phyloP scores from a whole-genome alignment of 2,113 vertebrate species.

The Petromus typicus region DNA sequence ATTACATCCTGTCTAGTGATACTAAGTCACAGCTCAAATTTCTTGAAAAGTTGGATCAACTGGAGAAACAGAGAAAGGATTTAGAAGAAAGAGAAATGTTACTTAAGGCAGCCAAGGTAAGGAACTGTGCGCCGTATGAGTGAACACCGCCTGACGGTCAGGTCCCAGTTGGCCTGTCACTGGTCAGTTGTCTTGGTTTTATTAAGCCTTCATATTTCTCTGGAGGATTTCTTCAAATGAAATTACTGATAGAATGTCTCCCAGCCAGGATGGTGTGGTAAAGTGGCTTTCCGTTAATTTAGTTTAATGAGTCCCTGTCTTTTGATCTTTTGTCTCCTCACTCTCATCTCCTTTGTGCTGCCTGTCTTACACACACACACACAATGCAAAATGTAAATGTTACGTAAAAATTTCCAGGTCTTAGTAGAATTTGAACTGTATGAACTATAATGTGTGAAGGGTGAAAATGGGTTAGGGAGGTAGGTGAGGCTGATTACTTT shows the following conservation, averaged over 20 bases:
- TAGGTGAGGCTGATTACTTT: background rate
- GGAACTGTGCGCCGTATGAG: slow-evolving; percentile 11
- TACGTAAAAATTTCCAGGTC: background rate
- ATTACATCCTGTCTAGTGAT: slow-evolving; percentile 89
- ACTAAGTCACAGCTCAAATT: slow-evolving; percentile 94
- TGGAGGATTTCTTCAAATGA: slow-evolving; percentile 52
- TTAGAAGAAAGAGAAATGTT: slow-evolving; percentile 93
- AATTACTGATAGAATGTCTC: slow-evolving; percentile 41
- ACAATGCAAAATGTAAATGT: no score
- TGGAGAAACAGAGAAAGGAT: slow-evolving; percentile 91
- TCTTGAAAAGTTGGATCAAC: slow-evolving; percentile 93
- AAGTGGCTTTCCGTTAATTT: slow-evolving; percentile 29
- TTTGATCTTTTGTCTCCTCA: slow-evolving; percentile 49
- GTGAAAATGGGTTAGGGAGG: background rate
- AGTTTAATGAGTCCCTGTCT: slow-evolving; percentile 50
- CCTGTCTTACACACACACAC: background rate
- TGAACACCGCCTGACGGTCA: background rate
- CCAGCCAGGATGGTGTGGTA: background rate
- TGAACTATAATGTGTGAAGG: background rate
- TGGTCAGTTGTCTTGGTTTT: slow-evolving; percentile 46
- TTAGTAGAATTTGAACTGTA: background rate
- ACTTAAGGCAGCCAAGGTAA: slow-evolving; percentile 93
- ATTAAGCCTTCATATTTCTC: slow-evolving; percentile 54
- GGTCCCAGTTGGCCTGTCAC: background rate
- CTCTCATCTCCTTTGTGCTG: background rate